Percentiles rank a stretch among this genome's conserved stretches.
These are phyloP conservation scores for Pollimyrus isidori DNA, from an alignment of 2,113 vertebrate genomes.

Conservation along the genomic window DNA sequence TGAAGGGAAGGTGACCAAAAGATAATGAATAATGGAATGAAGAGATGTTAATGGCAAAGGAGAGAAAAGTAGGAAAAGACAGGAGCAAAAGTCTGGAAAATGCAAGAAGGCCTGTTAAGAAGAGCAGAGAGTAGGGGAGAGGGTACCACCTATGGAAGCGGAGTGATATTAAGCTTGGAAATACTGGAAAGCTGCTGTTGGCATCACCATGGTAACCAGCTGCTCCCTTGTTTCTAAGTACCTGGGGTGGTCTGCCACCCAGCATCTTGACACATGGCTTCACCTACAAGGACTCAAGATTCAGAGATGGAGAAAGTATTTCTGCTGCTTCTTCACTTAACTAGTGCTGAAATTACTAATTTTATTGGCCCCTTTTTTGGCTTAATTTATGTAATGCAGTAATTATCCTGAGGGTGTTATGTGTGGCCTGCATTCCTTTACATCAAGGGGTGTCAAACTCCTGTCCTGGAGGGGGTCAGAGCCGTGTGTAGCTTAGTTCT, in stretches of 20 bases:
- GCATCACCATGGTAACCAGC: conserved; percentile 27
- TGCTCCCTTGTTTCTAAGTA: conserved; percentile 22
- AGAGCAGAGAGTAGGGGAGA: conserved; percentile 27
- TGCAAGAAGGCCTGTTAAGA: conserved; percentile 6
- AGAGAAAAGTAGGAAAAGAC: conserved; percentile 33
- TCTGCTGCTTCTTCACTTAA: neutral
- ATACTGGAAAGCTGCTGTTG: conserved; percentile 28
- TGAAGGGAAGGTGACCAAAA: conserved; percentile 42
- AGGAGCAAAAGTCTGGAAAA: neutral
- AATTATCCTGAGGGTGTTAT: neutral
- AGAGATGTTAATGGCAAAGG: neutral
- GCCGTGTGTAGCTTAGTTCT: too few species aligned
- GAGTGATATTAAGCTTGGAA: conserved; percentile 31
- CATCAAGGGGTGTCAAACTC: too few species aligned
- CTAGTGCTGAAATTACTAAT: neutral
- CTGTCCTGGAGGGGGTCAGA: too few species aligned
- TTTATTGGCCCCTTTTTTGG: neutral
- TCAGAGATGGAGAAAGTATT: neutral
- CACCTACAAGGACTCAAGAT: neutral
- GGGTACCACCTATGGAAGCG: conserved; percentile 21
- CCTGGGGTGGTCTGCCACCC: conserved; percentile 7
- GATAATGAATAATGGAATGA: conserved; percentile 41
- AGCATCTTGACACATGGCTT: neutral
- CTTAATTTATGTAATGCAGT: too few species aligned
- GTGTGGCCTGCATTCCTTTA: neutral